Percentiles rank a stretch among this genome's conserved stretches.
Evolutionary conservation across 2,888 invertebrate species (phyloP).

Genomic region (Drosophila barbarae): DNA sequence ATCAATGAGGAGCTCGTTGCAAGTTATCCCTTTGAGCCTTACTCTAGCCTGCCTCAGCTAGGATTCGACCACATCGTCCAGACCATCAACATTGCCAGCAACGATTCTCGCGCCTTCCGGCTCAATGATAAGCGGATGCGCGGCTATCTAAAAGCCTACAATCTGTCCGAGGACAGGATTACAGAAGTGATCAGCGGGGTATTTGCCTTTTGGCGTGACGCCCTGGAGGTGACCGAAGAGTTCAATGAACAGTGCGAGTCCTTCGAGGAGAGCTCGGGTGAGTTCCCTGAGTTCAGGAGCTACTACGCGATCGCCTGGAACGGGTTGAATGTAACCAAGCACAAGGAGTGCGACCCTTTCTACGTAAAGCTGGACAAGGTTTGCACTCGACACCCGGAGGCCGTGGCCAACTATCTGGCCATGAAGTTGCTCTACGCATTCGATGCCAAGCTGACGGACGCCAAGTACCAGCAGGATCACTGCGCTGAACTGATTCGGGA

Average conservation of each 20-base stretch:
- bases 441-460: constrained; percentile 65
- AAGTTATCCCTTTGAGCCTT: constrained; percentile 70
- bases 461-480: constrained; percentile 64
- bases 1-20: constrained; percentile 61
- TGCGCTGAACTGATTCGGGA: constrained; percentile 49
- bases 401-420: constrained; percentile 77
- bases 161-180: constrained; percentile 53
- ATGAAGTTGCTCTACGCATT: constrained; percentile 69
- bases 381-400: constrained; percentile 55
- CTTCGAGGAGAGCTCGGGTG: constrained; percentile 17
- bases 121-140: constrained; percentile 72
- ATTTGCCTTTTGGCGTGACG: constrained; percentile 69
- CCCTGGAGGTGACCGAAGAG: constrained; percentile 43
- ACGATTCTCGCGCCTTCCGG: constrained; percentile 63
- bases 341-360: constrained; percentile 58
- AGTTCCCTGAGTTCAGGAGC: constrained; percentile 55
- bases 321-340: constrained; percentile 25
- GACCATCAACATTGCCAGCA: constrained; percentile 69
- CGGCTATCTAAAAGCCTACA: constrained; percentile 61
- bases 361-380: constrained; percentile 65
- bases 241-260: constrained; percentile 52
- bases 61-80: constrained; percentile 74
- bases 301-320: constrained; percentile 74
- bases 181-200: constrained; percentile 56
- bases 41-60: constrained; percentile 68